phyloP scores from a whole-genome alignment of 2,797 vertebrate species.

The Fringilla coelebs region DNA sequence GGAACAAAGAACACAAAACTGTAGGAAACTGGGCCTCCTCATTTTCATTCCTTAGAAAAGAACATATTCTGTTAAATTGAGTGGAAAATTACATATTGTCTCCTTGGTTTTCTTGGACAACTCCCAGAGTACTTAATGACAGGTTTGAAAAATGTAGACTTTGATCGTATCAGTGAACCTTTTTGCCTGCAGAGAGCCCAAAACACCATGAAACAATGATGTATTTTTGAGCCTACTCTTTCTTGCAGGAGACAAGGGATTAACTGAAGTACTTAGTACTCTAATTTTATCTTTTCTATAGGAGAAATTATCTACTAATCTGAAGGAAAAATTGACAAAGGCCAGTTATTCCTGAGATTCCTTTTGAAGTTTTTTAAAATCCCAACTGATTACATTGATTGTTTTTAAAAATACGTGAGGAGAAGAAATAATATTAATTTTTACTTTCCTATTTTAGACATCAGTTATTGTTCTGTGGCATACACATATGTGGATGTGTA shows the following conservation, averaged over 20 bases:
- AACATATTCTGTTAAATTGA: conserved; percentile 49
- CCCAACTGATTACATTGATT: not conserved
- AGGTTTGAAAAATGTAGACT: conserved; percentile 26
- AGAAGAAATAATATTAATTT: not conserved
- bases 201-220: not conserved
- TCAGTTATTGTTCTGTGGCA: not conserved
- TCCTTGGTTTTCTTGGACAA: conserved; percentile 33
- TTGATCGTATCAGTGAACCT: not conserved
- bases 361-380: not conserved
- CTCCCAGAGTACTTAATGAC: conserved; percentile 29
- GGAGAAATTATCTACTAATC: not conserved
- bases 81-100: conserved; percentile 55
- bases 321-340: not conserved
- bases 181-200: not conserved
- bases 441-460: not conserved
- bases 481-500: not conserved
- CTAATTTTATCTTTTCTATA: conserved; percentile 13
- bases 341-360: not conserved
- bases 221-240: not conserved
- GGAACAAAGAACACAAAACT: conserved; percentile 31
- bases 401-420: not conserved
- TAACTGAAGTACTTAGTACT: not conserved
- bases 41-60: conserved; percentile 49
- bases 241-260: conserved; percentile 11
- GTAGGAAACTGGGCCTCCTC: conserved; percentile 29